Percentiles rank a stretch among this genome's conserved stretches.
Evolutionary conservation across 2,113 vertebrate species (phyloP).

Genomic region (Bubo blakistoni): DNA sequence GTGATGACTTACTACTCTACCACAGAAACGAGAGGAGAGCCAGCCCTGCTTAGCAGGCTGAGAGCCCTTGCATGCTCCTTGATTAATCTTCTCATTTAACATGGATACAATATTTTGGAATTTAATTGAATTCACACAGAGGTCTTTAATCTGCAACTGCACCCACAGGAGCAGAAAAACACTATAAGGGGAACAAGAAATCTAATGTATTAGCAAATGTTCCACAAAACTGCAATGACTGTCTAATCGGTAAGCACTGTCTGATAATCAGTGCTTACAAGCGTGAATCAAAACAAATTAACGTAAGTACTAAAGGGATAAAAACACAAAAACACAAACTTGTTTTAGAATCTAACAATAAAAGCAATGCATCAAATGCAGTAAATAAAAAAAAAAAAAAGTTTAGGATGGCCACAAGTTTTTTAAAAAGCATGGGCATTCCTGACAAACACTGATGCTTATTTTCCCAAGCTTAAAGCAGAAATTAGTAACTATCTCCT

Average conservation of each 20-base stretch:
- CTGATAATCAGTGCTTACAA: background rate
- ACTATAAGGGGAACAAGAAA: background rate
- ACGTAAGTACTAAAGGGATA: background rate
- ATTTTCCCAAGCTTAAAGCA: background rate
- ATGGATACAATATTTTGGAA: background rate
- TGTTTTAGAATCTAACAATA: background rate
- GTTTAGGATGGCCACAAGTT: background rate
- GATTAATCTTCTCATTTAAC: background rate
- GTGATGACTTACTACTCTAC: background rate
- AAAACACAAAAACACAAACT: background rate
- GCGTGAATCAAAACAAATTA: background rate
- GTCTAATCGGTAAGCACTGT: background rate
- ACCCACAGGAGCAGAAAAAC: background rate
- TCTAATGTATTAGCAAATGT: background rate
- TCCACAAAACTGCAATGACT: background rate
- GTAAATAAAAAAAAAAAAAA: background rate
- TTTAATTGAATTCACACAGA: background rate
- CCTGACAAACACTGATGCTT: background rate
- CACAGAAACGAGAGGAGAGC: background rate
- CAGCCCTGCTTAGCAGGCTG: background rate
- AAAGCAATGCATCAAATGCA: background rate
- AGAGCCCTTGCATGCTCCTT: background rate
- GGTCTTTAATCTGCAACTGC: background rate
- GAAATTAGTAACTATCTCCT: background rate
- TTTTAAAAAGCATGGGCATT: background rate